Evolutionary conservation across 2,797 vertebrate species (phyloP), one percentile per base, ranked within the genome.

Genomic region (Crenichthys baileyi): DNA sequence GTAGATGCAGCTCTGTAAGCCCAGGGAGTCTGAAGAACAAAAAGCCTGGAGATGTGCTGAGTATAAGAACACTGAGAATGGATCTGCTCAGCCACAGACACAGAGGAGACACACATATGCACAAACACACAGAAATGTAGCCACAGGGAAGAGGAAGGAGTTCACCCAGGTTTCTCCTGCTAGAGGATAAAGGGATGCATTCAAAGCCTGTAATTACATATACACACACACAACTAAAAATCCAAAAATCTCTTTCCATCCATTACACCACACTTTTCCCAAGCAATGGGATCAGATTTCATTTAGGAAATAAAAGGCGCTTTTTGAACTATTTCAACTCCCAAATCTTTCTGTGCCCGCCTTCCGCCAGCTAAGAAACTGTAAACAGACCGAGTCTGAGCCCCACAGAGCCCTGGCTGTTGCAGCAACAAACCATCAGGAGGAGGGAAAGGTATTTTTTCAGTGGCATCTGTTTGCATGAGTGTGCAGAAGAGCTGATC

Each of bases 131-230:
- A 89, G 63, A 87, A 83, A 86, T 80, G 78, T 58, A 89, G 87
- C 87, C 89, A 85, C 20, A 48, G 89, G 89, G 81, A 83, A 88
- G 75, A 92, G 85, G 79, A 91, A 90, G 82, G 88, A 91, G 89
- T 90, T 92, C 89, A 92, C 86, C 88, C 83, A 67, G 85, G 82
- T 87, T 81, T 87, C 83, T 83, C 79, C 82, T 91, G 93, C 87
- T 85, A 92, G 83, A 89, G 90, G 92, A 94, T 94, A 86, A 85
- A 88, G 87, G 89, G 93, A 93, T 91, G 88, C 71, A 24, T 83
- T 80, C 88, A 83, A 92, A 94, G 84, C 91, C 89, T 81, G 79
- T 94, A 94, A 94, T 95, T 95, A 95, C 80, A 91, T 71, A 87
- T 5, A 79, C 78, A 88, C 78, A 88, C 83, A 89, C 84, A 85